Base-by-base conservation (phyloP, 2,113 vertebrate species). In the Neolamprologus caudopunctatus region DNA sequence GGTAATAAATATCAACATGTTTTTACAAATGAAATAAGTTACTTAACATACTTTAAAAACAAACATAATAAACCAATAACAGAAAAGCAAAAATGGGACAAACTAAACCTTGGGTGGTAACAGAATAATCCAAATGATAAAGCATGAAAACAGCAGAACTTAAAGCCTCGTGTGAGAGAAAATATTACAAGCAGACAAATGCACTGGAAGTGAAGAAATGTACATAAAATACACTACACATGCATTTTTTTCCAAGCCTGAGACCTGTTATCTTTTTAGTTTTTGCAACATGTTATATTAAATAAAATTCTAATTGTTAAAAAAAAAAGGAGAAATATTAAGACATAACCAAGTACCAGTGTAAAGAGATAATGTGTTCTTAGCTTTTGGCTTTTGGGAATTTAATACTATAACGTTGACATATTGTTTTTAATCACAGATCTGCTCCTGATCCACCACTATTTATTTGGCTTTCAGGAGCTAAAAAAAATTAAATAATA, bases 21-120 rank as follows among this genome's bases (percentile, higher is more conserved):
- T 97, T 97, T 90, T 97, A 97, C 96, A 97, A 94, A 94, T 94
- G 93, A 97, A 97, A 97, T 97, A 97, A 97, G 95, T 97, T 97
- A 97, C 96, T 95, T 89, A 96, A 96, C 94, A 96, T 92, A 93
- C 83, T 93, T 94, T 93, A 93, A 94, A 93, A 95, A 95, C 85
- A 94, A 95, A 95, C 90, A 93, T 84, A 92, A 89, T 87, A 93
- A 80, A 89, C 85, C 87, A 88, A 84, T 83, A 81, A 94, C 58
- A 82, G 80, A 91, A 81, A 47, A 88, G 88, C 90, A 93, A 94
- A 95, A 95, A 87, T 73, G 73, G 84, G 88, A 83, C 84, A 85
- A 89, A 88, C 81, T 31, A 78, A 88, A 89, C 93, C 68, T 47
- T 21, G 80, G 82, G 50, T 87, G 66, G 89, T 83, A 88, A 84